phyloP scores from a whole-genome alignment of 2,888 invertebrate species.

The Rhodophaea formosa region DNA sequence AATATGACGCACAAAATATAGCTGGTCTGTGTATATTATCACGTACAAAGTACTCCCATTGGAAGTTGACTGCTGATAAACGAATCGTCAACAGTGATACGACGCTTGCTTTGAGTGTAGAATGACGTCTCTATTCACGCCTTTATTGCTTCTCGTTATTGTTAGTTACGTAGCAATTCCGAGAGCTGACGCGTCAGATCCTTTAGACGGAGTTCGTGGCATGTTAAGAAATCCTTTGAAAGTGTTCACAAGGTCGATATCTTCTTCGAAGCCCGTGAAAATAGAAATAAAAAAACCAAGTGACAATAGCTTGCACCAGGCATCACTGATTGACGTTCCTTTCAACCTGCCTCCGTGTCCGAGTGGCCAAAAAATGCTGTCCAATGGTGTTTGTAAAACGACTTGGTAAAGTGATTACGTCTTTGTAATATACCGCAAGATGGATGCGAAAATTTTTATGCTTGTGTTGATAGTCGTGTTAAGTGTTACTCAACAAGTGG shows the following conservation, averaged over 20 bases:
- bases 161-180: conserved; percentile 50
- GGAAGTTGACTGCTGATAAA: conserved; percentile 49
- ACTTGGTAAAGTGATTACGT: conserved; percentile 50
- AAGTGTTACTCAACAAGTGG: background rate
- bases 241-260: conserved; percentile 45
- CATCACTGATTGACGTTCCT: conserved; percentile 47
- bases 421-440: conserved; percentile 40
- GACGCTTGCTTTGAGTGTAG: conserved; percentile 43
- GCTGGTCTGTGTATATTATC: conserved; percentile 14
- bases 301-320: background rate
- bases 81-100: conserved; percentile 39
- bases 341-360: conserved; percentile 7
- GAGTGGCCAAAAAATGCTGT: conserved; percentile 39
- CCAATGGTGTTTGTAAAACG: conserved; percentile 53
- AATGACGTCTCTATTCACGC: conserved; percentile 63
- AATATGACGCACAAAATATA: background rate
- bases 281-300: background rate
- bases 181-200: conserved; percentile 40
- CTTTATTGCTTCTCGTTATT: conserved; percentile 55
- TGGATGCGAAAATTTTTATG: conserved; percentile 25
- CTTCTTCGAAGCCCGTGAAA: background rate
- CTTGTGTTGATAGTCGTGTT: background rate
- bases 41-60: conserved; percentile 29
- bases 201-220: conserved; percentile 48
- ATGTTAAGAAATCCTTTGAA: conserved; percentile 64